Evolutionary conservation across 2,888 invertebrate genomes (phyloP).

Genomic region (Drosophila dives): DNA sequence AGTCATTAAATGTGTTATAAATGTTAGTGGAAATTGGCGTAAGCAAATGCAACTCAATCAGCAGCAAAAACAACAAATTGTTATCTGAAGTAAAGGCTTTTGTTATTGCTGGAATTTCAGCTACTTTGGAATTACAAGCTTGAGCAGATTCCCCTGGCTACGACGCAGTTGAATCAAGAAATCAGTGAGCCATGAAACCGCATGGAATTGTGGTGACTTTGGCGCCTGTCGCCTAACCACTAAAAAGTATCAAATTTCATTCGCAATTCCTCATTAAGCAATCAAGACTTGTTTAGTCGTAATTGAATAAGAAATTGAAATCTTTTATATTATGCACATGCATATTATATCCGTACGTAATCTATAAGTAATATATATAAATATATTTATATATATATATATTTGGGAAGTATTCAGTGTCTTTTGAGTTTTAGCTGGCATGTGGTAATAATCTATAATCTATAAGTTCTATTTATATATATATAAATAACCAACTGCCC

Average conservation of each 20-base stretch:
- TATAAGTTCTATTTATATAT: not conserved
- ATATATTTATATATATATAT: not conserved
- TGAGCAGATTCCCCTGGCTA: slow-evolving; percentile 15
- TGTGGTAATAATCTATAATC: not conserved
- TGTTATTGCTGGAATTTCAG: slow-evolving; percentile 10
- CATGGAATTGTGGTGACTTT: slow-evolving; percentile 49
- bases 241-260: slow-evolving; percentile 56
- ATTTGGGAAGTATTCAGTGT: not conserved
- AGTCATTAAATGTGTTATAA: slow-evolving; percentile 53
- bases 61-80: slow-evolving; percentile 32
- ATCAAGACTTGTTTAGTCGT: slow-evolving; percentile 50
- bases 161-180: slow-evolving; percentile 66
- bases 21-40: slow-evolving; percentile 44
- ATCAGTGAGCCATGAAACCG: slow-evolving; percentile 48
- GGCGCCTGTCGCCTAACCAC: slow-evolving; percentile 48
- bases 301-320: slow-evolving; percentile 48
- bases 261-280: slow-evolving; percentile 36
- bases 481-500: not conserved
- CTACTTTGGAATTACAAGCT: slow-evolving; percentile 20
- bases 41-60: slow-evolving; percentile 48
- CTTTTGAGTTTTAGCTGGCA: not conserved
- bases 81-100: slow-evolving; percentile 40
- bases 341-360: slow-evolving; percentile 14
- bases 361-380: not conserved
- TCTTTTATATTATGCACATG: slow-evolving; percentile 4